phyloP scores from a whole-genome alignment of 2,113 vertebrate species.

The Mustela lutreola region DNA sequence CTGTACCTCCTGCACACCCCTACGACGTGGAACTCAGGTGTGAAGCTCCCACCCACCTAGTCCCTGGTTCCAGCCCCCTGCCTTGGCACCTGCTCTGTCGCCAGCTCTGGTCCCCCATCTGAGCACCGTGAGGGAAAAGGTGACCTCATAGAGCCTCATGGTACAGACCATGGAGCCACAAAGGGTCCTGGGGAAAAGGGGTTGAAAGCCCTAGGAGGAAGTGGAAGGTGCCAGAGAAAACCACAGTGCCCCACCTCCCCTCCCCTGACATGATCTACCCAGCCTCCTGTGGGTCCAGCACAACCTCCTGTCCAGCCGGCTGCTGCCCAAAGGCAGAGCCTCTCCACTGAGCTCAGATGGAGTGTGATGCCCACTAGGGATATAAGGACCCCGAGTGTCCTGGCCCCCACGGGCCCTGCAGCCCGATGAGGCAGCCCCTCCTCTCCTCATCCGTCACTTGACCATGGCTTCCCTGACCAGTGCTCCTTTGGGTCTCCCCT shows the following conservation, averaged over 20 bases:
- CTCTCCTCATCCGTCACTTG: background rate
- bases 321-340: background rate
- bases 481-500: background rate
- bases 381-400: background rate
- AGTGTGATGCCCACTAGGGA: background rate
- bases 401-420: background rate
- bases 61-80: background rate
- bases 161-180: background rate
- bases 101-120: background rate
- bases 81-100: fast-evolving
- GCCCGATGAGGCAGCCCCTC: background rate
- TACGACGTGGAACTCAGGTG: background rate
- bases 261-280: too few species aligned
- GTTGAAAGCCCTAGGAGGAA: background rate
- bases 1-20: too few species aligned
- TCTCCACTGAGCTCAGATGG: background rate
- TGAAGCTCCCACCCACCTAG: background rate
- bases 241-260: fast-evolving
- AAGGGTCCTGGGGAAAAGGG: background rate
- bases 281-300: background rate
- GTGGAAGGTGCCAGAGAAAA: background rate
- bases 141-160: background rate
- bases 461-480: background rate
- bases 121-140: background rate
- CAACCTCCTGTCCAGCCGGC: background rate